phyloP scores from a whole-genome alignment of 2,797 vertebrate species.

The Pseudotriccus pelzelni region DNA sequence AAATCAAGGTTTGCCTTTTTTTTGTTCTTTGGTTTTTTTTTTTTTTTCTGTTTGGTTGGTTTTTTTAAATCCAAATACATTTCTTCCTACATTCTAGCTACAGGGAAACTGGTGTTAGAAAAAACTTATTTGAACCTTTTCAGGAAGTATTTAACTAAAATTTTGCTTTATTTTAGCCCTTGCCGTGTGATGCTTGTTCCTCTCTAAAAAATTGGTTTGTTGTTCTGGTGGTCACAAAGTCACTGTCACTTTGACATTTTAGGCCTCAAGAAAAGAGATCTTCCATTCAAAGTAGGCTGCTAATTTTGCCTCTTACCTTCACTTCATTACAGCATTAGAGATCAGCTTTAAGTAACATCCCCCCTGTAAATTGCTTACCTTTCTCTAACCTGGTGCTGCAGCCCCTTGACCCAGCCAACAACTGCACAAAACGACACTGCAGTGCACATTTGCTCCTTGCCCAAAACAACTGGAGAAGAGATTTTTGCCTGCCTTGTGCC shows the following conservation, averaged over 20 bases:
- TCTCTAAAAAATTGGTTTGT: background rate
- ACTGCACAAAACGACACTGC: background rate
- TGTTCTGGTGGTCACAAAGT: background rate
- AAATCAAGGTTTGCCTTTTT: background rate
- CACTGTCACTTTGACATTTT: background rate
- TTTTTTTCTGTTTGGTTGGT: background rate
- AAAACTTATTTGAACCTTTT: background rate
- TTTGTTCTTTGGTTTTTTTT: background rate
- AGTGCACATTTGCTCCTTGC: background rate
- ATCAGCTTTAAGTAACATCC: background rate
- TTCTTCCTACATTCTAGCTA: background rate
- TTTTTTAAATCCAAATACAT: background rate
- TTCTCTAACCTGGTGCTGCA: background rate
- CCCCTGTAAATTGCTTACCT: background rate
- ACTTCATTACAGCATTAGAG: background rate
- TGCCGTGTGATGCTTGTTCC: background rate
- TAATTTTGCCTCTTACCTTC: background rate
- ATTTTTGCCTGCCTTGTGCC: background rate
- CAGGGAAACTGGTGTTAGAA: background rate
- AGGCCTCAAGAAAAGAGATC: background rate
- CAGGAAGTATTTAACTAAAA: background rate
- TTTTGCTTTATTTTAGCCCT: background rate
- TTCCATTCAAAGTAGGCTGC: background rate
- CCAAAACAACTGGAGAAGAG: background rate
- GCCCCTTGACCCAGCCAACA: background rate